phyloP scores from a whole-genome alignment of 2,888 invertebrate species.

The Noctuana brunneofusca region DNA sequence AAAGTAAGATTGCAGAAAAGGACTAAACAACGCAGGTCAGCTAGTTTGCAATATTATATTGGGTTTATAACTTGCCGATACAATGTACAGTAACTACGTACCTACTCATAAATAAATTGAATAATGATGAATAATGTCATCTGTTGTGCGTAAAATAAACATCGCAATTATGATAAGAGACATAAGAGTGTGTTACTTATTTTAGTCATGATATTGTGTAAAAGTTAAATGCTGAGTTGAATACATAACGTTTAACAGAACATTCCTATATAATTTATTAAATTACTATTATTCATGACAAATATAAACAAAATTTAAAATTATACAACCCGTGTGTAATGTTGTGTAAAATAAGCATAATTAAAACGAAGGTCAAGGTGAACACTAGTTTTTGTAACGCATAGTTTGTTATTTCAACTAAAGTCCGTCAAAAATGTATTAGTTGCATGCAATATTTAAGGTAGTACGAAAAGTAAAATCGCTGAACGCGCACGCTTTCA shows the following conservation, averaged over 20 bases:
- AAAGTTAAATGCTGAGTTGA: not conserved
- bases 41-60: too few relatives aligned
- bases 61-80: too few relatives aligned
- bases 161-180: too few relatives aligned
- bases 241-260: not conserved
- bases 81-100: too few relatives aligned
- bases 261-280: not conserved
- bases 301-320: conserved; percentile 3
- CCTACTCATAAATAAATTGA: too few relatives aligned
- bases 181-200: too few relatives aligned
- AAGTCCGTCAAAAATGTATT: not conserved
- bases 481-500: conserved; percentile 13
- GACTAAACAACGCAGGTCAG: too few relatives aligned
- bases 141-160: too few relatives aligned
- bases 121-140: too few relatives aligned
- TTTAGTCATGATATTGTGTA: too few relatives aligned
- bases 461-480: conserved; percentile 6
- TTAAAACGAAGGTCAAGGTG: conserved; percentile 30
- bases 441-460: conserved; percentile 18
- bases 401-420: not conserved
- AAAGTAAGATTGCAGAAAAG: too few relatives aligned
- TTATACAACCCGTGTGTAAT: conserved; percentile 11
- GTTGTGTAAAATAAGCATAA: conserved; percentile 22
- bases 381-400: conserved; percentile 19
- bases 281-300: not conserved